Base-by-base conservation (phyloP, 2,888 invertebrate species). In the Philereme vetulata region DNA sequence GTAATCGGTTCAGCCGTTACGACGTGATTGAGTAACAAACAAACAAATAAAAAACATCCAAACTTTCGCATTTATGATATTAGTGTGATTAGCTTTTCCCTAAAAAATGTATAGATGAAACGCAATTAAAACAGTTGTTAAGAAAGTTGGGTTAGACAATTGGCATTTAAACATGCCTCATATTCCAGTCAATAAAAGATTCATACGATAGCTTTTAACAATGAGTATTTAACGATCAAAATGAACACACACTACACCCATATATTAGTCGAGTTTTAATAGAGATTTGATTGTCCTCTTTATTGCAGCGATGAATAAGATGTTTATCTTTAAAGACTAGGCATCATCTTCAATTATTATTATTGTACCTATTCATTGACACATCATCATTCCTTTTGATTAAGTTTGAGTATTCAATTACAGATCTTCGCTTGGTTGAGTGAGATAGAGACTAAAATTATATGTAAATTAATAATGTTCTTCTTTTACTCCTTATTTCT, bases 281-380 rank as follows among this genome's bases (percentile, higher is more conserved):
- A 44, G 62, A 61, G 60, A 64, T 62, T 68, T 74, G 60, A 80
- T 76, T 77, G 77, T 70, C 70, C 69, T 67, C 65, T 76, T 75
- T 74, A 75, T 74, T 72, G 62, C 53, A 67, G 62, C 62, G 57
- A 65, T 64, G 57, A 54, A 58, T 58, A 59, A 51, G 52, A 62
- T 54, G 55, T 62, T 66, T 66, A 64, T 59, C 44, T 63, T 56
- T 57, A 64, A 43, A 49, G 48, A 52, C 55, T 48, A 56, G 55
- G 33, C 42, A 46, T 60, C 48, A 43, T 51, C 62, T 51, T 55
- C 56, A 64, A 64, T 65, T 52, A 62, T 4, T 21, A 21, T 21
- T 21, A 21, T 21, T 21, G 21, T 21, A n/a, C 11, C 51, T 59
- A 59, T 60, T 62, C 45, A 62, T 60, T 53, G 47, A 47, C 53